A percentile compares a stretch with the other conserved stretches of the same genome.
phyloP scores from a whole-genome alignment of 1,140 invertebrate species.

The Bacillus rossius region DNA sequence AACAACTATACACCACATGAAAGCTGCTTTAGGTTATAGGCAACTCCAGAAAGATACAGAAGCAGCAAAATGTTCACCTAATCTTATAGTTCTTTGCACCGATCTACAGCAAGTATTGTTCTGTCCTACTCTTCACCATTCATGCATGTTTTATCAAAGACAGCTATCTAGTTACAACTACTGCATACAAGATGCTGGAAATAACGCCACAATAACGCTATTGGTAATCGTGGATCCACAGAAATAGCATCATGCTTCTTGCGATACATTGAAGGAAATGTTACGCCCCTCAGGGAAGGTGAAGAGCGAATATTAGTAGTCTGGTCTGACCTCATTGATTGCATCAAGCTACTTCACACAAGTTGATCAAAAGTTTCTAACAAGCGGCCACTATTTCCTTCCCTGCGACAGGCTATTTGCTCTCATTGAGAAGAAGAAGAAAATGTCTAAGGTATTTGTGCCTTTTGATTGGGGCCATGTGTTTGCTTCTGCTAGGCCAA shows the following conservation, averaged over 20 bases:
- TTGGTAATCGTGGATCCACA: slow-evolving; percentile 16
- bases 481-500: not conserved
- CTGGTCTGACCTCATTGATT: slow-evolving; percentile 23
- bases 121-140: slow-evolving; percentile 4
- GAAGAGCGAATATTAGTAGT: slow-evolving; percentile 20
- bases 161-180: slow-evolving; percentile 19
- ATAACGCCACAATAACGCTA: slow-evolving; percentile 8
- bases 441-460: slow-evolving; percentile 7
- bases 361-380: slow-evolving; percentile 19
- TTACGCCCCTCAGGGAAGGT: not conserved
- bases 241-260: slow-evolving; percentile 22
- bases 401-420: slow-evolving; percentile 22
- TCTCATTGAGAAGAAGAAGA: slow-evolving; percentile 20
- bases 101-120: slow-evolving; percentile 7
- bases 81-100: too few species aligned
- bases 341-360: slow-evolving; percentile 14
- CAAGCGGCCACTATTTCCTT: slow-evolving; percentile 19
- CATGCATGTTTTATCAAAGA: not conserved
- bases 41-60: not conserved
- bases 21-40: not conserved
- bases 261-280: slow-evolving; percentile 16
- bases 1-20: not conserved
- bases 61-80: not conserved
- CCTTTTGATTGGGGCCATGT: slow-evolving; percentile 3
- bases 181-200: slow-evolving; percentile 17